Evolutionary conservation across 2,888 invertebrate genomes (phyloP).

Genomic region (Andricus curvator): DNA sequence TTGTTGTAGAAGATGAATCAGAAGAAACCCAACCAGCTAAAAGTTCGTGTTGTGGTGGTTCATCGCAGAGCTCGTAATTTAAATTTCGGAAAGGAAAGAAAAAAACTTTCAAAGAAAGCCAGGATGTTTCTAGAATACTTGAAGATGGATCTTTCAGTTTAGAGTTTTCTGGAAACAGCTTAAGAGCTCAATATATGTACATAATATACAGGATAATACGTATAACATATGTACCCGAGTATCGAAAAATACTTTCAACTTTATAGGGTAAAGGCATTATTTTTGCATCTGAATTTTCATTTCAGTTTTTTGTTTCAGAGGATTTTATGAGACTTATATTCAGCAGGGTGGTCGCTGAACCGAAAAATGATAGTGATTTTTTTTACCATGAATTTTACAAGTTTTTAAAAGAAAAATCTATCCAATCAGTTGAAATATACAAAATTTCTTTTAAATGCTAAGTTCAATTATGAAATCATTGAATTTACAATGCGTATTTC

Average conservation of each 20-base stretch:
- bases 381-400: too few species aligned
- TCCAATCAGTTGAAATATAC: too few species aligned
- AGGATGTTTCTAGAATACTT: background rate
- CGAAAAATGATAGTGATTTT: too few species aligned
- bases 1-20: constrained; percentile 77
- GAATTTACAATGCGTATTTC: too few species aligned
- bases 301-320: too few species aligned
- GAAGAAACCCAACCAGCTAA: constrained; percentile 69
- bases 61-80: constrained; percentile 58
- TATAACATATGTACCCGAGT: background rate
- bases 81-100: background rate
- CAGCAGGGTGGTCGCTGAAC: too few species aligned
- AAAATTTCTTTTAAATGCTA: too few species aligned
- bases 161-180: background rate
- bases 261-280: background rate
- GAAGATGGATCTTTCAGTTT: background rate
- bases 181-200: background rate
- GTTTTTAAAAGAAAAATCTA: too few species aligned
- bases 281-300: too few species aligned
- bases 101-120: background rate
- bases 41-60: constrained; percentile 76
- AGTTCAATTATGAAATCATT: too few species aligned
- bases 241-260: background rate
- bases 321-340: too few species aligned
- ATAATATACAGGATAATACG: background rate